Conservation (phyloP, 2,113 vertebrate species). For the Nicator chloris region DNA sequence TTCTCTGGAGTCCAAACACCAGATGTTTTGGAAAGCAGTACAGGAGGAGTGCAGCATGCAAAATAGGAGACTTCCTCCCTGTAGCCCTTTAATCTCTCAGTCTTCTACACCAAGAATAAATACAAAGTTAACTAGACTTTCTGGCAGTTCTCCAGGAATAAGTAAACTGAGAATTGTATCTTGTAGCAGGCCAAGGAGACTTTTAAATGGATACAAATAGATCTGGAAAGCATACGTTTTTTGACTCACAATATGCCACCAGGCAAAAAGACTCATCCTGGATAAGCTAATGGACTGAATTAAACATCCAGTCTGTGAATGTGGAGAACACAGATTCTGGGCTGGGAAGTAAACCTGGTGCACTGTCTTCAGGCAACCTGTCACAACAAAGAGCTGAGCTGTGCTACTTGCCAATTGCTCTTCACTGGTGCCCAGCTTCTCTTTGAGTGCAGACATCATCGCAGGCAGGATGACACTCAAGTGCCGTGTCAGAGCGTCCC, state of each 20-base stretch:
- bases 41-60: background rate
- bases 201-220: slow-evolving; percentile 35
- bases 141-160: slow-evolving; percentile 28
- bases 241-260: slow-evolving; percentile 17
- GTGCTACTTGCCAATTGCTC: slow-evolving; percentile 79
- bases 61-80: background rate
- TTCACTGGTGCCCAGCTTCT: slow-evolving; percentile 86
- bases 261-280: slow-evolving; percentile 35
- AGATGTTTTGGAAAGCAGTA: background rate
- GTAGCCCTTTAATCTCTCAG: slow-evolving; percentile 14
- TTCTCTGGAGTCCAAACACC: slow-evolving; percentile 15
- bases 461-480: slow-evolving; percentile 94
- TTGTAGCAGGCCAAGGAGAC: slow-evolving; percentile 31
- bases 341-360: background rate
- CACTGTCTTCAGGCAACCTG: background rate
- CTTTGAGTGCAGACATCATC: slow-evolving; percentile 90
- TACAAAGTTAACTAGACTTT: slow-evolving; percentile 32
- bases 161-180: slow-evolving; percentile 23
- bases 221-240: slow-evolving; percentile 32
- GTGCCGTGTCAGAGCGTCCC: slow-evolving; percentile 93
- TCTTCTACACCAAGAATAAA: slow-evolving; percentile 32
- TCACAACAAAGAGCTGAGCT: slow-evolving; percentile 22
- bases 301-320: slow-evolving; percentile 23
- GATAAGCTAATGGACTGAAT: slow-evolving; percentile 26
- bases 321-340: background rate